Evolutionary conservation across 2,113 vertebrate species (phyloP), one percentile per base, ranked within the genome.

Genomic region (Etia nguti): DNA sequence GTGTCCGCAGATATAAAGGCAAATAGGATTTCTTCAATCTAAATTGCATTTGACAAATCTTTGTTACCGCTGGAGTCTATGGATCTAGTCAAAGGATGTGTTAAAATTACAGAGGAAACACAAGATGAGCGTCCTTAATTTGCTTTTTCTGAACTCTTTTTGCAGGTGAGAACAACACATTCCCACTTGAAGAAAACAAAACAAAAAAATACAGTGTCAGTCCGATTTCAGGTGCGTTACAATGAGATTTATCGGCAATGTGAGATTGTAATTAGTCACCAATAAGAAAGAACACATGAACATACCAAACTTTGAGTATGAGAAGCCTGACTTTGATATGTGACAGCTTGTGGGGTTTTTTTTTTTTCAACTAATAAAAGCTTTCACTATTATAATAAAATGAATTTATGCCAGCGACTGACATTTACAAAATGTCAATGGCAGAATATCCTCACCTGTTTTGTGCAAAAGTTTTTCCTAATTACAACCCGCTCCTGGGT

Each of bases 21-120:
- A 56, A 2, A 62, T 12, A 24, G 56, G 38, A 81, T 89, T 90
- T 48, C 80, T 87, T 86, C 22, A 4, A 8, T 80, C 16, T 16
- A 11, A 83, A 87, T 48, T 16, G 8, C 15, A 26, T 50, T 75
- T 81, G 87, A 88, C 84, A 87, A 36, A 81, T 38, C 57, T n/a
- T 43, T 34, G 57, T 11, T 88, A 46, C 50, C 46, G 10, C 24
- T 29, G 85, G 80, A 82, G 10, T 80, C 77, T 75, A 13, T 62
- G 41, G 65, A 73, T 68, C 1, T 22, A 85, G 41, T 50, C 52
- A 38, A 80, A 73, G 3, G 4, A 48, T 8, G 38, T 24, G 56
- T n/a, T 79, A 4, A 68, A 43, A 89, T 31, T 31, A 26, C 79
- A 57, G 10, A 31, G n/a, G 82, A 81, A 80, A 31, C 12, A 29